Conservation (phyloP, 2,113 vertebrate genomes). For the Edolisoma coerulescens region DNA sequence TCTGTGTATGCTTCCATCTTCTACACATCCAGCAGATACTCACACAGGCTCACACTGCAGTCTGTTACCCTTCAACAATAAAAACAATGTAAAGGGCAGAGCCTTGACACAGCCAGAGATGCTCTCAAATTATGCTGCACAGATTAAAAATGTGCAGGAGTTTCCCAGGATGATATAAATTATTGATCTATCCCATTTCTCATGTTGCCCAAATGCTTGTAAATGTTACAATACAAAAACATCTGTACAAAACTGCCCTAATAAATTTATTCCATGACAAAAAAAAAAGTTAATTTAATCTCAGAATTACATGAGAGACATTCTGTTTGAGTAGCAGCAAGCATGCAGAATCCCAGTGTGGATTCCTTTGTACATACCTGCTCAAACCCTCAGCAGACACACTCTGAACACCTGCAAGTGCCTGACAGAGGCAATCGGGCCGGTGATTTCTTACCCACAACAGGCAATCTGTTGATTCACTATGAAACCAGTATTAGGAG, state of each 20-base stretch:
- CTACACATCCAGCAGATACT: not conserved
- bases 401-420: not conserved
- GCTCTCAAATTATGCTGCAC: not conserved
- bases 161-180: not conserved
- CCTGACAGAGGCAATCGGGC: not conserved
- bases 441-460: not conserved
- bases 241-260: not conserved
- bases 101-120: not conserved
- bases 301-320: not conserved
- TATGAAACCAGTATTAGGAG: constrained; percentile 11
- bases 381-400: not conserved
- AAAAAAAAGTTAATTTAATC: not conserved
- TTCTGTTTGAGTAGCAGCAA: not conserved
- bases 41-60: not conserved
- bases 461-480: constrained; percentile 26
- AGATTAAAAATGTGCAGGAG: not conserved
- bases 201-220: not conserved
- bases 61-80: not conserved
- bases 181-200: not conserved
- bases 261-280: not conserved
- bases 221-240: not conserved
- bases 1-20: not conserved
- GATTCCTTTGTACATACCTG: not conserved
- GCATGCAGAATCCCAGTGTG: not conserved
- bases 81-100: not conserved